Evolutionary conservation across 53 echinoderm and acorn worm species (phyloP), one percentile per base, ranked within the genome.

Genomic region (Henricia sp.): DNA sequence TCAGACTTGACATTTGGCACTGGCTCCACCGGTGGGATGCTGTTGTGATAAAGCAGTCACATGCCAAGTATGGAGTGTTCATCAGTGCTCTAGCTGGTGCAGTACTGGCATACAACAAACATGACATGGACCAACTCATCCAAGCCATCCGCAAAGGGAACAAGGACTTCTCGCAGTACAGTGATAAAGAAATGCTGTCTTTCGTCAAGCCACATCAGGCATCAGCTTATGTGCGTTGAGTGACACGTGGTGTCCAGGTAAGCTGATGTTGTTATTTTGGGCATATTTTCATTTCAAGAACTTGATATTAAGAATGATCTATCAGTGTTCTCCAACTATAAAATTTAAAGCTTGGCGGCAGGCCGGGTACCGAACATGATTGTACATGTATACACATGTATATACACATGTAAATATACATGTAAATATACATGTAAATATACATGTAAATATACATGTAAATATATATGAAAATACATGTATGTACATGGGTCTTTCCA

Each of bases 21-120:
- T 82, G 82, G 82, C 68, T 89, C 16, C 89, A 89, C 17, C 72
- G 92, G 29, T 85, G 92, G 86, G 89, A 92, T 30, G 68, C 82
- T 51, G 85, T 85, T n/a, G 82, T 89, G 16, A 72, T 89, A 0
- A 85, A 85, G 51, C 91, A 91, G 70, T 38, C 83, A 9, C 91
- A 91, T 30, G 43, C 70, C 30, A 91, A 89, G 74, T 92, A 92
- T 82, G 92, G 88, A 14, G 17, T 23, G 0, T 92, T 89, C 64
- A 89, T 89, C 38, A 89, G 86, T 37, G 70, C 88, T 16, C 71
- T 92, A 0, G 89, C 92, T 39, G 87, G 93, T 42, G 90, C 93
- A 12, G 68, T 93, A 28, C 71, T 93, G 1, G 89, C 92, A 2
- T 89, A 83, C 83, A 90, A 90, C 69, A 60, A 48, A 4, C 51